Conservation (phyloP, 2,113 vertebrate genomes). For the Zosterops hypoxanthus region DNA sequence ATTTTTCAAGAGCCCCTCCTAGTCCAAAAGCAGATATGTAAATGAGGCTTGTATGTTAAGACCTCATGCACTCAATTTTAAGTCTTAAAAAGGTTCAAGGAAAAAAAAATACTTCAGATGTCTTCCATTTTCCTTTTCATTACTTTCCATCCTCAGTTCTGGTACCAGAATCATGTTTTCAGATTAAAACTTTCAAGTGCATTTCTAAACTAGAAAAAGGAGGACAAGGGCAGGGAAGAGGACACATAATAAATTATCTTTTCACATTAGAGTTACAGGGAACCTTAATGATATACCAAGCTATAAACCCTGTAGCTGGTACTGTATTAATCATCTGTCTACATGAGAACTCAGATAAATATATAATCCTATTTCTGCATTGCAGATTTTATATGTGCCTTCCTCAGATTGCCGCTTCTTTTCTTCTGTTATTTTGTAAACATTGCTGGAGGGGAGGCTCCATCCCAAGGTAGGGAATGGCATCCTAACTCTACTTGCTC, state of each 20-base stretch:
- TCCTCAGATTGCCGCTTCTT: not conserved
- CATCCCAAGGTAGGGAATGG: not conserved
- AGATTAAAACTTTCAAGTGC: conserved; percentile 36
- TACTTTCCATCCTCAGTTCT: not conserved
- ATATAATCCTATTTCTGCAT: conserved; percentile 37
- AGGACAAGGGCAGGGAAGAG: conserved; percentile 62
- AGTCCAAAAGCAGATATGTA: conserved; percentile 6
- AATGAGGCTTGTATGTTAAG: conserved; percentile 13
- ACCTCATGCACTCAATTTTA: conserved; percentile 10
- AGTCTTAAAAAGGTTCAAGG: conserved; percentile 9
- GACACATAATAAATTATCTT: conserved; percentile 55
- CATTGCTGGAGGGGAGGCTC: not conserved
- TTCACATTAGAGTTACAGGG: conserved; percentile 41
- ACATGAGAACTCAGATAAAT: conserved; percentile 49
- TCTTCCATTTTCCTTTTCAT: conserved; percentile 3
- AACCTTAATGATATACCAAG: conserved; percentile 49
- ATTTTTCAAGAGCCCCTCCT: not conserved
- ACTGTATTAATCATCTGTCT: conserved; percentile 52
- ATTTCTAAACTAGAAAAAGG: conserved; percentile 37
- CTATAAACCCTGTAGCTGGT: conserved; percentile 24
- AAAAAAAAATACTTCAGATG: not conserved
- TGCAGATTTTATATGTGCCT: conserved; percentile 4
- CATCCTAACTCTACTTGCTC: not conserved
- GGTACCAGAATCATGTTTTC: conserved; percentile 9
- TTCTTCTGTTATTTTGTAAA: not conserved